Base-by-base conservation (phyloP, 2,797 vertebrate genomes). In the Gallinago solitaria region DNA sequence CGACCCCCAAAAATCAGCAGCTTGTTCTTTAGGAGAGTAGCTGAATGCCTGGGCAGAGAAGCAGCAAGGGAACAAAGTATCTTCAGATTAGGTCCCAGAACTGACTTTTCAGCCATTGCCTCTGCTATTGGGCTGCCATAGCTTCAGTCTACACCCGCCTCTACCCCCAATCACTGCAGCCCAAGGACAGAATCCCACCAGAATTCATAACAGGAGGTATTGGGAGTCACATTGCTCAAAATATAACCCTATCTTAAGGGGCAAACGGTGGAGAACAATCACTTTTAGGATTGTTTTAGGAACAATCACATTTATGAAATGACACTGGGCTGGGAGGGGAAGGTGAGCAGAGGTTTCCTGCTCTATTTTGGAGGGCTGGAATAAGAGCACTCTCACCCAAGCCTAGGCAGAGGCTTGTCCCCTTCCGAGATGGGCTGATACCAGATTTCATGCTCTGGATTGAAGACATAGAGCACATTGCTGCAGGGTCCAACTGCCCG, bases 401-500 rank as follows among this genome's bases (percentile, higher is more conserved):
- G 98, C 80, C 99, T 98, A 87, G 99, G 98, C 75, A 98, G 97
- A 90, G 99, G 99, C 89, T 96, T 98, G 71, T 98, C 97, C 23
- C 99, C 99, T 90, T 99, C 99, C 83, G 98, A 98, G 64, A 99
- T 99, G 47, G 99, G 99, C 94, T 99, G 98, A 96, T 99, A 99
- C 99, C 99, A 99, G 84, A 99, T 98, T 96, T 98, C 98, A 97
- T 98, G 98, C 87, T 99, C 99, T 19, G 99, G 98, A 97, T 98
- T 99, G 85, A 99, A 99, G 96, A 99, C 98, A 95, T 98, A 99
- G 43, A 99, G 97, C 17, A 97, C 67, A n/a, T 99, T 99, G 88
- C 98, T 99, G 97, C 98, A 99, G 48, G 90, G 83, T 78, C 97
- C 98, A 37, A 95, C 97, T 59, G 96, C 97, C 77, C 90, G 35